phyloP scores from a whole-genome alignment of 2,113 vertebrate species.

The Pterocles gutturalis region DNA sequence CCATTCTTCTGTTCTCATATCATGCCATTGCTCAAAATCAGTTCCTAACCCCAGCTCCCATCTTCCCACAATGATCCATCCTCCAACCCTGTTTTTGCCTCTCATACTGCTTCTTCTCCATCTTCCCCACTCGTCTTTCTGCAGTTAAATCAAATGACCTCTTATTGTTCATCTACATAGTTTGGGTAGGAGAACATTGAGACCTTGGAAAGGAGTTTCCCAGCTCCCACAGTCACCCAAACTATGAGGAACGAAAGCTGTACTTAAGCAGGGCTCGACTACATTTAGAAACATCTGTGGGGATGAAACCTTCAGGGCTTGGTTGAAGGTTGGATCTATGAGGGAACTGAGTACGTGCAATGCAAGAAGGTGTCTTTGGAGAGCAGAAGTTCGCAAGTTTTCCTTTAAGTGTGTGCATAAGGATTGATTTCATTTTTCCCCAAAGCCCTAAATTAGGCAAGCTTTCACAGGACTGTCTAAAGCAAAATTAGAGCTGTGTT shows the following conservation, averaged over 20 bases:
- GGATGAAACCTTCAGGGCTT: background rate
- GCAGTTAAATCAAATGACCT: background rate
- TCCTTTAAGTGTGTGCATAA: background rate
- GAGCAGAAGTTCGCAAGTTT: background rate
- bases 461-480: background rate
- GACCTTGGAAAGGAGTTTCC: background rate
- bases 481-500: background rate
- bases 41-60: background rate
- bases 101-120: background rate
- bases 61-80: background rate
- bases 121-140: background rate
- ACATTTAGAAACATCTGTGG: background rate
- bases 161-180: background rate
- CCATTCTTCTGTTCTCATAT: background rate
- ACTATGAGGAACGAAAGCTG: background rate
- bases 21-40: background rate
- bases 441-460: background rate
- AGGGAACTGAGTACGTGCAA: background rate
- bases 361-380: background rate
- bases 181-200: background rate
- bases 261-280: fast-evolving
- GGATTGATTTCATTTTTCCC: background rate
- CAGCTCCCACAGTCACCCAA: background rate
- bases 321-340: background rate
- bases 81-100: fast-evolving